Conservation (phyloP, 2,888 invertebrate genomes). For the Idaea biselata region DNA sequence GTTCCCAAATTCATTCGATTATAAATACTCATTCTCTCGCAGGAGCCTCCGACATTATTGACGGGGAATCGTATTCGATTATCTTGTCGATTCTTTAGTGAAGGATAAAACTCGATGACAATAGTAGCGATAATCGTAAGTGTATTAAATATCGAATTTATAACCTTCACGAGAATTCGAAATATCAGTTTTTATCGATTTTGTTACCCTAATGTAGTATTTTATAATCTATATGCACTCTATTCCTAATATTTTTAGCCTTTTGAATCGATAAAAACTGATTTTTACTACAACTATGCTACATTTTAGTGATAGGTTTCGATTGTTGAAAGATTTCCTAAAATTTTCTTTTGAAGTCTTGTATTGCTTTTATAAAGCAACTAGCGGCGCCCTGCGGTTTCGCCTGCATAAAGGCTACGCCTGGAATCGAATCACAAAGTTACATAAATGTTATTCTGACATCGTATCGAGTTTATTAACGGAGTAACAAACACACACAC, state of each 20-base stretch:
- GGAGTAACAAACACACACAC: too few relatives aligned
- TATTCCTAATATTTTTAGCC: too few relatives aligned
- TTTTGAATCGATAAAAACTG: constrained; percentile 14
- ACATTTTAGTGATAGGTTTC: constrained; percentile 15
- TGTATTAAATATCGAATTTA: constrained; percentile 39
- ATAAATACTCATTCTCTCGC: constrained; percentile 28
- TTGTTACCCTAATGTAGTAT: not conserved
- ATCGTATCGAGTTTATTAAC: too few relatives aligned
- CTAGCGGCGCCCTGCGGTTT: too few relatives aligned
- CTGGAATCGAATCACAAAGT: too few relatives aligned
- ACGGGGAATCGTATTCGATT: constrained; percentile 14
- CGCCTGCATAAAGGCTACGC: too few relatives aligned
- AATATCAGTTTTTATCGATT: constrained; percentile 37
- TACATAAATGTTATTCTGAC: too few relatives aligned
- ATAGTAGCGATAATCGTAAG: constrained; percentile 55
- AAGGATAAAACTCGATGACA: constrained; percentile 58
- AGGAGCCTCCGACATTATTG: constrained; percentile 18
- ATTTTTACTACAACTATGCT: constrained; percentile 23
- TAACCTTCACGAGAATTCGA: constrained; percentile 42
- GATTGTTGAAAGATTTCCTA: constrained; percentile 12
- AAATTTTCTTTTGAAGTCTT: not conserved
- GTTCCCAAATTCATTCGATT: constrained; percentile 42
- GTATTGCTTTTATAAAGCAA: not conserved
- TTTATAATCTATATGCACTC: not conserved
- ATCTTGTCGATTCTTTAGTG: constrained; percentile 36